These are phyloP conservation scores for Machimus rusticus DNA, from an alignment of 2,888 invertebrate genomes.

Conservation along the genomic window DNA sequence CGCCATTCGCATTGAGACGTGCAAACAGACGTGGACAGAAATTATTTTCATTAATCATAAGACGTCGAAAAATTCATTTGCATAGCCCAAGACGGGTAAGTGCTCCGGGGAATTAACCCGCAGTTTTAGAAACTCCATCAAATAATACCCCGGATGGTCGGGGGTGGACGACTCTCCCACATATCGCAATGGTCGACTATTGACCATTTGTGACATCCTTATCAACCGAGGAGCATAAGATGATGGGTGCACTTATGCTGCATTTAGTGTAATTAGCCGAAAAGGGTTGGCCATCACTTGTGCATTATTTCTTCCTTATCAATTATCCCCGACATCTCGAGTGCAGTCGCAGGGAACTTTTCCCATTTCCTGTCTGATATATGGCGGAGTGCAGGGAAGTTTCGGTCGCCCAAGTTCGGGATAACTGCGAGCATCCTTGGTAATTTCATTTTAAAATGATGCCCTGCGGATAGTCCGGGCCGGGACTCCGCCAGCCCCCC, in stretches of 20 bases:
- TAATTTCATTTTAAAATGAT: not conserved
- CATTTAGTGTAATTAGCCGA: not conserved
- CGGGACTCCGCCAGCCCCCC: not conserved
- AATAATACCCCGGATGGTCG: not conserved
- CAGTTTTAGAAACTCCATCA: not conserved
- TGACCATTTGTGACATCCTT: not conserved
- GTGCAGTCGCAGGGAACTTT: not conserved
- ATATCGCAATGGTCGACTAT: not conserved
- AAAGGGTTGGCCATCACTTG: not conserved
- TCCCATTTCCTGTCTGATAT: conserved; percentile 12
- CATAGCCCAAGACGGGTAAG: not conserved
- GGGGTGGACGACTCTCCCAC: not conserved
- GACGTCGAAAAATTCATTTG: not conserved
- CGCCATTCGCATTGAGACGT: not conserved
- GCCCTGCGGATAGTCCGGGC: not conserved
- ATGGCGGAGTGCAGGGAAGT: not conserved
- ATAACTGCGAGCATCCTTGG: not conserved
- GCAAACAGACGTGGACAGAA: conserved; percentile 10
- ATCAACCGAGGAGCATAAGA: not conserved
- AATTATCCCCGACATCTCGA: conserved; percentile 2
- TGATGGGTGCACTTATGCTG: not conserved
- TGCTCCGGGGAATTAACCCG: not conserved
- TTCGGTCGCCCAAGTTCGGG: not conserved
- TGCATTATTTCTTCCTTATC: conserved; percentile 18
- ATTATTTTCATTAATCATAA: conserved; percentile 21